Base-by-base conservation (phyloP, 2,888 invertebrate genomes). In the Ophraella communa region DNA sequence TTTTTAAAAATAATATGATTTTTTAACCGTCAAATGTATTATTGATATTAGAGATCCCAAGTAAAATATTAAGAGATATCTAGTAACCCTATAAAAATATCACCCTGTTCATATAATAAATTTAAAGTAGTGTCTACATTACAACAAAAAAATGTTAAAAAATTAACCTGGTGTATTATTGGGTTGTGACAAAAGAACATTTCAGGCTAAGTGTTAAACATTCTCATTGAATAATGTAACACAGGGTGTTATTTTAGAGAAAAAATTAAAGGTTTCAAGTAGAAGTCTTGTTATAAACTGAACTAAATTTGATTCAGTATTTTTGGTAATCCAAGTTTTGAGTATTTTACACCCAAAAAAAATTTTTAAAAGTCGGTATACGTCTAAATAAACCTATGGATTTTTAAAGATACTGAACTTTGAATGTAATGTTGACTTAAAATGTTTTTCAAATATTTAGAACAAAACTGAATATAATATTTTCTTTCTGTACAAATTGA, bases 201-300 rank as follows among this genome's bases (percentile, higher is more conserved):
- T 35, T 35, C n/a, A n/a, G n/a, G n/a, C n/a, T n/a, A n/a, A n/a
- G n/a, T 35, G 4, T 35, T 35, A n/a, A 33, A 33, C n/a, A 47
- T 47, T 11, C 4, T 20, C 1, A 33, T 18, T 53, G 11, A 39
- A 57, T 14, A 47, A 45, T 47, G 35, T n/a, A 21, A 58, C 7
- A 49, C 58, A 58, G 58, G 58, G 49, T 58, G 58, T 49, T 58
- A 58, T 58, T 58, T 49, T 10, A 49, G 18, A 58, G 23, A 35
- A 30, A 5, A 17, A 27, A 45, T n/a, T 20, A 5, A 4, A 18
- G 21, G 10, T 20, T 45, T 11, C 45, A 10, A 42, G 14, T 17
- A 42, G 42, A 45, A 30, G 30, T 30, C 11, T 30, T 45, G 20
- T 21, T 21, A 45, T 45, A 45, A 21, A 45, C 20, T 44, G 44